These are phyloP conservation scores for Muschampia staudingeri DNA, from an alignment of 2,888 invertebrate genomes.

Conservation along the genomic window DNA sequence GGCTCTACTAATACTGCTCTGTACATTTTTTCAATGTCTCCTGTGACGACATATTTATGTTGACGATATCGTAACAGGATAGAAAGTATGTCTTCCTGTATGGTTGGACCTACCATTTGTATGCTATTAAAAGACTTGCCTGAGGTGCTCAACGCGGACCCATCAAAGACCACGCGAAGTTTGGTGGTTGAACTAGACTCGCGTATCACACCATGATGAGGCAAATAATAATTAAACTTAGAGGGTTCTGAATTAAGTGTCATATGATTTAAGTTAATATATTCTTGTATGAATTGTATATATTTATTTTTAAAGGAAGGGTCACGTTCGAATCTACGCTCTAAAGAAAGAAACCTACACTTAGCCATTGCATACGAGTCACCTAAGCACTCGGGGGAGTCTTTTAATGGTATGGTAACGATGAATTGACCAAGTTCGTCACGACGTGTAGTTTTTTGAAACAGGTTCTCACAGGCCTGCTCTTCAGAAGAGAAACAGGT, in stretches of 20 bases:
- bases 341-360: constrained; percentile 25
- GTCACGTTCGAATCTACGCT: constrained; percentile 24
- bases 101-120: constrained; percentile 27
- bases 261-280: constrained; percentile 26
- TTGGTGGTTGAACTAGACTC: constrained; percentile 30
- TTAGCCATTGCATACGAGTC: constrained; percentile 32
- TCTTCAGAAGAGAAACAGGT: constrained; percentile 17
- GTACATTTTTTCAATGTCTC: constrained; percentile 63
- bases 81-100: constrained; percentile 35
- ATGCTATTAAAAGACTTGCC: constrained; percentile 27
- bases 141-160: constrained; percentile 4
- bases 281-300: constrained; percentile 13
- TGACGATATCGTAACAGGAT: constrained; percentile 54
- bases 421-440: constrained; percentile 17
- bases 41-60: constrained; percentile 59
- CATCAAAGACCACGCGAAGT: constrained; percentile 23
- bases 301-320: constrained; percentile 23
- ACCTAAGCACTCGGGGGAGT: constrained; percentile 37
- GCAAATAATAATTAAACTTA: constrained; percentile 30
- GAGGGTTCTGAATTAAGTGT: not conserved
- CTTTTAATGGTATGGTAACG: constrained; percentile 34
- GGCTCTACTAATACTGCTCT: constrained; percentile 32
- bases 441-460: constrained; percentile 21
- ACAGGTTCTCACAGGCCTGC: constrained; percentile 27
- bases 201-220: constrained; percentile 16